A percentile compares a stretch with the other conserved stretches of the same genome.
These are phyloP conservation scores for Vulpes ferrilata DNA, from an alignment of 2,113 vertebrate genomes.

Conservation along the genomic window DNA sequence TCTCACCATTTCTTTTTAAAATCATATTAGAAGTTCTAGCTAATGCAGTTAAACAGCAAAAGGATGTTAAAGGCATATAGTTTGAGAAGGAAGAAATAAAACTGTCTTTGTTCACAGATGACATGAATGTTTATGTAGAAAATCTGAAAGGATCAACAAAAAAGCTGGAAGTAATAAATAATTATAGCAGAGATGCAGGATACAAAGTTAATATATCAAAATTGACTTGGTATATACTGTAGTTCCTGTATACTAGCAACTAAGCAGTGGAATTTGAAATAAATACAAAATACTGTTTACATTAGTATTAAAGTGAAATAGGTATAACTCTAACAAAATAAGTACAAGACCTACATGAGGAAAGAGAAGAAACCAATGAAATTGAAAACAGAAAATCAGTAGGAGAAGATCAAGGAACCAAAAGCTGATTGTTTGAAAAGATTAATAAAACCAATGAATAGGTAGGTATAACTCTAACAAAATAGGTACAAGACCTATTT, in stretches of 20 bases:
- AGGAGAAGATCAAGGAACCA: too few species aligned
- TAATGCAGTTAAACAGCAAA: neutral
- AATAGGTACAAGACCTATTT: neutral
- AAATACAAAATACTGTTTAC: neutral
- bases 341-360: neutral
- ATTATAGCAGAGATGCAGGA: neutral
- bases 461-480: neutral
- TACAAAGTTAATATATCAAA: neutral
- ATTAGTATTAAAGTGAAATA: neutral
- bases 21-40: neutral
- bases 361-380: too few species aligned
- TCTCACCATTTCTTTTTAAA: neutral
- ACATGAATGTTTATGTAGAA: neutral
- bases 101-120: neutral
- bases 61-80: neutral
- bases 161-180: neutral
- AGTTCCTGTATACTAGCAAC: neutral
- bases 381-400: too few species aligned
- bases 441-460: too few species aligned
- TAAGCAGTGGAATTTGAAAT: neutral
- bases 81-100: conserved; percentile 28
- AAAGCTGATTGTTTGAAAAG: too few species aligned
- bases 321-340: neutral
- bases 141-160: neutral
- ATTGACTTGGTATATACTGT: neutral